These are phyloP conservation scores for Lepeophtheirus nordmannii DNA, from an alignment of 2,888 invertebrate genomes.

Conservation along the genomic window DNA sequence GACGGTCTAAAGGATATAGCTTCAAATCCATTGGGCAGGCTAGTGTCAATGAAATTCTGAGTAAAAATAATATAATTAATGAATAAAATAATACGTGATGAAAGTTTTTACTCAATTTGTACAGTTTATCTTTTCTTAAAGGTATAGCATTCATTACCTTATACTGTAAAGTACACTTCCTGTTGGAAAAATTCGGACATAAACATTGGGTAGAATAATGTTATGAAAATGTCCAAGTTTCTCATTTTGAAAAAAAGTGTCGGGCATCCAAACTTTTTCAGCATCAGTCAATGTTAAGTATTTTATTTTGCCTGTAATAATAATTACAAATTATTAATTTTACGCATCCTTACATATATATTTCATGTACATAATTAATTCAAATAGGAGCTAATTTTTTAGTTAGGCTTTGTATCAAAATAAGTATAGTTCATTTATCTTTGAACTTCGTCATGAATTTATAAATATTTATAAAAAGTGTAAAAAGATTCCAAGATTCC, in stretches of 20 bases:
- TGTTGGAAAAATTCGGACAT: constrained; percentile 85
- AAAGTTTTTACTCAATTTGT: too few species aligned
- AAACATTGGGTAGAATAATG: constrained; percentile 93
- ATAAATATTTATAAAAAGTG: too few species aligned
- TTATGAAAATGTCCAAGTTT: constrained; percentile 93
- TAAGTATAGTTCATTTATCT: background rate
- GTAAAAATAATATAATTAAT: constrained; percentile 27
- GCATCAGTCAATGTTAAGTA: constrained; percentile 26
- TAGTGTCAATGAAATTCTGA: constrained; percentile 36
- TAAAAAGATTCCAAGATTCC: too few species aligned
- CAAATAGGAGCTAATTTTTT: too few species aligned
- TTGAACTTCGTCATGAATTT: too few species aligned
- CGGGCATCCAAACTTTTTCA: constrained; percentile 26
- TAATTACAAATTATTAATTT: background rate
- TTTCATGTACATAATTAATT: too few species aligned
- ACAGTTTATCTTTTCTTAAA: background rate
- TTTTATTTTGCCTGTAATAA: constrained; percentile 18
- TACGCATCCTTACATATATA: too few species aligned
- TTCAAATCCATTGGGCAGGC: constrained; percentile 39
- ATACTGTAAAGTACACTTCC: constrained; percentile 91
- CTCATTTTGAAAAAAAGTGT: constrained; percentile 92
- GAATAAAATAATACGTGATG: too few species aligned
- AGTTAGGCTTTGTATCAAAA: background rate
- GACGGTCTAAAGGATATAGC: constrained; percentile 38
- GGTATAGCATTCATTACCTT: constrained; percentile 40